Conservation (phyloP, 1,140 invertebrate genomes). For the Nomia melanderi region DNA sequence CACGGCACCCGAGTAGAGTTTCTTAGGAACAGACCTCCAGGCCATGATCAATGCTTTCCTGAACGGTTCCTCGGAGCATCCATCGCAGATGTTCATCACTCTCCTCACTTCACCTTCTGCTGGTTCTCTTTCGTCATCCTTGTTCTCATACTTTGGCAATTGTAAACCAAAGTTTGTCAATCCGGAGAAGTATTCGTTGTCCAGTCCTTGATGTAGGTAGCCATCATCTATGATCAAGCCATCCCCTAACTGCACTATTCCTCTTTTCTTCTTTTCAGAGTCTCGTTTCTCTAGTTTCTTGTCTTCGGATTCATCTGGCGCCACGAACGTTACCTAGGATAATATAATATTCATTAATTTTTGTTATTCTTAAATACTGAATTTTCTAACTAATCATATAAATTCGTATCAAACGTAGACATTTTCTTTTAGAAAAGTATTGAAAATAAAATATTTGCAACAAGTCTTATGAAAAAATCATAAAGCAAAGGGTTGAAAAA, state of each 20-base stretch:
- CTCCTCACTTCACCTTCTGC: conserved; percentile 90
- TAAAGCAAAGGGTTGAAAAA: too few species aligned
- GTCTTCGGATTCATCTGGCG: conserved; percentile 7
- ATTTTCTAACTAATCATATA: too few species aligned
- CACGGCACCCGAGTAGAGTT: conserved; percentile 87
- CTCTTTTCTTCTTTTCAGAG: conserved; percentile 81
- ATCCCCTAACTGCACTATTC: conserved; percentile 83
- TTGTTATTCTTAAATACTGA: too few species aligned
- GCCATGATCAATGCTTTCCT: conserved; percentile 87
- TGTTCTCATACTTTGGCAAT: conserved; percentile 79
- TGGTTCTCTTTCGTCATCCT: conserved; percentile 87
- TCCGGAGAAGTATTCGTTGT: conserved; percentile 80
- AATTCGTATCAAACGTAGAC: too few species aligned
- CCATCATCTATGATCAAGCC: conserved; percentile 86
- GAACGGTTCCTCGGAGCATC: conserved; percentile 88
- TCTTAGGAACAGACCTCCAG: conserved; percentile 88
- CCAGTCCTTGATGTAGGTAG: conserved; percentile 72
- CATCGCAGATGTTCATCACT: conserved; percentile 89
- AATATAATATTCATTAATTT: too few species aligned
- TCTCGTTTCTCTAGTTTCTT: conserved; percentile 60
- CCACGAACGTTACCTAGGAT: conserved; percentile 63
- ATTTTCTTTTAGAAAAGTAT: too few species aligned
- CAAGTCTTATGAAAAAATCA: too few species aligned
- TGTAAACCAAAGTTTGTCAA: conserved; percentile 86
- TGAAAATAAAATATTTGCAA: too few species aligned